Evolutionary conservation across 2,797 vertebrate genomes (phyloP).

Genomic region (Heteromormyrus szaboi): DNA sequence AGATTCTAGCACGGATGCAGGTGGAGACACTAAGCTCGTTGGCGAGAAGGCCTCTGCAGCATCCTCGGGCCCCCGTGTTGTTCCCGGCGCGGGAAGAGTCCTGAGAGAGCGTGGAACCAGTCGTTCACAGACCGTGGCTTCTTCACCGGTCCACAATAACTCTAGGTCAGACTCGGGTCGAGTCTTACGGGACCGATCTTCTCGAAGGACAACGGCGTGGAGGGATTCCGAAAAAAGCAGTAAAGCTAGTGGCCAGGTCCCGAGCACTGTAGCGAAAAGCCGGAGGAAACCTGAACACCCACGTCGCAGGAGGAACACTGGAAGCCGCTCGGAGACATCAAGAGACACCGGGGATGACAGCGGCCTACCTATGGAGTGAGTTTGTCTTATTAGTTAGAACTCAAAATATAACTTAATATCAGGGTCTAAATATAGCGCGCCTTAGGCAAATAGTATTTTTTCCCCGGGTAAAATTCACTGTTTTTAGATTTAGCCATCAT

Average conservation of each 20-base stretch:
- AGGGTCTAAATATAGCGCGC: conserved; percentile 32
- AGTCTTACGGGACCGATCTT: conserved; percentile 67
- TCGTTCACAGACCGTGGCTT: conserved; percentile 52
- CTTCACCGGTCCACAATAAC: conserved; percentile 51
- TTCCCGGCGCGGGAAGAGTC: conserved; percentile 50
- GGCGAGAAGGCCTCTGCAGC: conserved; percentile 60
- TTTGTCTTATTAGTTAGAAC: conserved; percentile 10
- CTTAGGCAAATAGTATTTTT: conserved; percentile 31
- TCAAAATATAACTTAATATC: not conserved
- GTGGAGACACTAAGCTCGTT: conserved; percentile 29
- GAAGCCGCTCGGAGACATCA: conserved; percentile 47
- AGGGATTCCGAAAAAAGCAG: conserved; percentile 63
- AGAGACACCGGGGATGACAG: conserved; percentile 43
- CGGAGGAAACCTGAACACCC: conserved; percentile 77
- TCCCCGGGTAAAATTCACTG: conserved; percentile 57
- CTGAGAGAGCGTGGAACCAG: conserved; percentile 40
- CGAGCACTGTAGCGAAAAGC: conserved; percentile 57
- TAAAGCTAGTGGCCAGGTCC: conserved; percentile 56
- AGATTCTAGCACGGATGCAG: conserved; percentile 53
- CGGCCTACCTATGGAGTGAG: conserved; percentile 5
- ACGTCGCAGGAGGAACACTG: conserved; percentile 67
- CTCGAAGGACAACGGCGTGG: conserved; percentile 62
- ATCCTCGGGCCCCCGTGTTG: conserved; percentile 55
- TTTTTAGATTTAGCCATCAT: conserved; percentile 63
- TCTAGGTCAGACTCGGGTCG: conserved; percentile 52